Evolutionary conservation across 2,888 invertebrate species (phyloP).

Genomic region (Cylloceria caligata): DNA sequence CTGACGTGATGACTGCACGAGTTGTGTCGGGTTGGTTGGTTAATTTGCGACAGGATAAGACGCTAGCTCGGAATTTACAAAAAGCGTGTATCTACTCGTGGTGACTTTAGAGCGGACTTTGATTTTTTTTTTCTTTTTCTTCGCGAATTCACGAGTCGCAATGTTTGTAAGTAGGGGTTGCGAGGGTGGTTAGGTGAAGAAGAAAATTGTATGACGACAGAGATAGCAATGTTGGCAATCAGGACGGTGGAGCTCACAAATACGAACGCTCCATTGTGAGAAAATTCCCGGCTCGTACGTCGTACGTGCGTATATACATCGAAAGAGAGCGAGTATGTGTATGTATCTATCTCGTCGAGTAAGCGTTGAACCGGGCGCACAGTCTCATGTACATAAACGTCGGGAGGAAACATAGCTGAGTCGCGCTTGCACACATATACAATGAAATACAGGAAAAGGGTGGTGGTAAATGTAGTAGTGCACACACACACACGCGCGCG

Average conservation of each 20-base stretch:
- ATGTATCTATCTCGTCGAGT: not conserved
- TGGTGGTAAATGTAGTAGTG: constrained; percentile 41
- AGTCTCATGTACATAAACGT: constrained; percentile 30
- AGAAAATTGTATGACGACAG: constrained; percentile 39
- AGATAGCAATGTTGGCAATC: constrained; percentile 61
- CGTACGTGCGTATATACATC: constrained; percentile 61
- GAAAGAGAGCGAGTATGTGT: not conserved
- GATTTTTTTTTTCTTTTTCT: constrained; percentile 9
- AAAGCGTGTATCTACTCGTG: constrained; percentile 37
- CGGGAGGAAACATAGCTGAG: constrained; percentile 59
- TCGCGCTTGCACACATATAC: constrained; percentile 21
- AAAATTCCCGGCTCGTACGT: constrained; percentile 79
- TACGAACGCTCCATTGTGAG: constrained; percentile 80
- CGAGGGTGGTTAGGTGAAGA: constrained; percentile 33
- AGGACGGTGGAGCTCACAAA: constrained; percentile 73
- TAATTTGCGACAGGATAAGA: constrained; percentile 19
- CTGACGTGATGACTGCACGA: constrained; percentile 64
- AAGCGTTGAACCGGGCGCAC: constrained; percentile 11
- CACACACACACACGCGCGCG: too few relatives aligned
- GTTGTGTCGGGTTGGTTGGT: constrained; percentile 55
- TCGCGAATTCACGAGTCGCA: constrained; percentile 9
- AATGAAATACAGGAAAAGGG: not conserved
- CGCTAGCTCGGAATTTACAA: constrained; percentile 1
- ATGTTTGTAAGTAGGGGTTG: not conserved
- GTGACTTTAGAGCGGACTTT: not conserved